Evolutionary conservation across 2,888 invertebrate genomes (phyloP).

Genomic region (Nemapogon koenigi): DNA sequence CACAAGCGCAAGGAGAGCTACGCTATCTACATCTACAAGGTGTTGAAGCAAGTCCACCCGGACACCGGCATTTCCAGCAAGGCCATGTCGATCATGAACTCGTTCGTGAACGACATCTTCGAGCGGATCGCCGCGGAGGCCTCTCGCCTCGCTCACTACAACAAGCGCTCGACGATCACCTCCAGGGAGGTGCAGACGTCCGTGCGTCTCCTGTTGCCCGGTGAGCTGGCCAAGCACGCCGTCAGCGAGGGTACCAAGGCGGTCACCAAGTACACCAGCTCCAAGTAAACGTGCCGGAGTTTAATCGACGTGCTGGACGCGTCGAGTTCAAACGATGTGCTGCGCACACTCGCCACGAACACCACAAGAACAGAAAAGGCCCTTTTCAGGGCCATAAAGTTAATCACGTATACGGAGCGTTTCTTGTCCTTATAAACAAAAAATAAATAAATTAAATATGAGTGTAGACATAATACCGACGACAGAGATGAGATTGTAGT

Average conservation of each 20-base stretch:
- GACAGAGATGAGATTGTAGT: no score
- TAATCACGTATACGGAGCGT: no score
- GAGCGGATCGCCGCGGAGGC: constrained; percentile 72
- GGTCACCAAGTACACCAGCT: constrained; percentile 64
- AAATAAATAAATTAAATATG: no score
- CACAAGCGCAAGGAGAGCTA: constrained; percentile 64
- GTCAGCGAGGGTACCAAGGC: constrained; percentile 72
- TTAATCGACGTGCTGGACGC: no score
- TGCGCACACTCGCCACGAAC: no score
- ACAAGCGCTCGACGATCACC: constrained; percentile 70
- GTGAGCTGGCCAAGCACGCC: constrained; percentile 74
- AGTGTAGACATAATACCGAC: no score
- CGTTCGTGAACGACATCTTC: constrained; percentile 76
- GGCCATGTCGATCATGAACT: constrained; percentile 75
- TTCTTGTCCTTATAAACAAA: no score
- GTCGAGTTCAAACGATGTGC: no score
- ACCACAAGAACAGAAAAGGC: no score
- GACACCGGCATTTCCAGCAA: constrained; percentile 59
- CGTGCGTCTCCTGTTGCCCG: constrained; percentile 70
- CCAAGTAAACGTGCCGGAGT: no score
- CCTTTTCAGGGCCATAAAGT: no score
- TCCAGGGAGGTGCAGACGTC: constrained; percentile 74
- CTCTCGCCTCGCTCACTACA: constrained; percentile 68
- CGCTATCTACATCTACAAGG: constrained; percentile 69
- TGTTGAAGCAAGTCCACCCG: constrained; percentile 71